Evolutionary conservation across 2,888 invertebrate species (phyloP), one percentile per base, ranked within the genome.

Genomic region (Pollenia griseotomentosa): DNA sequence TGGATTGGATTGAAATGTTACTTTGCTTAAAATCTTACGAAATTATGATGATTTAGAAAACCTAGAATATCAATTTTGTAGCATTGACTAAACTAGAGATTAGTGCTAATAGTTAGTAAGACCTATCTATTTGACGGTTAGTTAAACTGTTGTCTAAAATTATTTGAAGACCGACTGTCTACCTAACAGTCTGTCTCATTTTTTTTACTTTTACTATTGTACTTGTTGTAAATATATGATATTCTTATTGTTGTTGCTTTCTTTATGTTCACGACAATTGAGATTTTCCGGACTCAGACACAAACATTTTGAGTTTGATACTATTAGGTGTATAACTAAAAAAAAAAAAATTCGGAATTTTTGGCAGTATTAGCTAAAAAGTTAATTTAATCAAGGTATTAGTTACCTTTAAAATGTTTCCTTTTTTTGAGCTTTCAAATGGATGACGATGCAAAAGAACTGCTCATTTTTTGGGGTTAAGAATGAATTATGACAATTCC

Each of bases 191-290:
- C 12, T n/a, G 44, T 19, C 33, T 81, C 2, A 14, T 57, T 42
- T 42, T 51, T 40, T 71, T 59, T 46, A 33, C 14, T 44, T 14
- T 77, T 33, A 33, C 53, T 68, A 12, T 66, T 16, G 33, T 16
- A 73, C 12, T 53, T 71, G 19, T 51, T 61, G 88, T 88, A 90
- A 90, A 90, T 33, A 33, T 33, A 33, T 33, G 33, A 33, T 33
- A 6, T 33, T 6, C 33, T 33, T 6, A 33, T 33, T 33, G 33
- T 33, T 33, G 33, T 33, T 33, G 33, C 33, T 33, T 33, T 33
- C 33, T 93, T 93, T 40, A 65, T 93, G 91, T 91, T 90, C 91
- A 91, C 91, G 90, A 91, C 93, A 93, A 93, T 93, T 93, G 93
- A 93, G 92, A 92, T 93, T 93, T 93, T 93, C 93, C 93, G 93